phyloP scores from a whole-genome alignment of 2,888 invertebrate species.

The Tipula unca region DNA sequence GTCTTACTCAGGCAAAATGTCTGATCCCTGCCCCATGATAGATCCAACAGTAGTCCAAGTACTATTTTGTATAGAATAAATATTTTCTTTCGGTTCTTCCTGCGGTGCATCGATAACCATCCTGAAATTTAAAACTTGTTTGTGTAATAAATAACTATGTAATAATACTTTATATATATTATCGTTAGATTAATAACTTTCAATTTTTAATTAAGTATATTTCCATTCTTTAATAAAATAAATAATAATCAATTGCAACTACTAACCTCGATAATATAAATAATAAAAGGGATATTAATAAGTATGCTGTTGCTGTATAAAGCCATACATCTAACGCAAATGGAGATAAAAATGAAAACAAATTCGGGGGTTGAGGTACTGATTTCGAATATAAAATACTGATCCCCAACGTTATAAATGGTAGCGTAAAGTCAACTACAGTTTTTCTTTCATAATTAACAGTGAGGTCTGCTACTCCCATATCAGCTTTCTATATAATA shows the following conservation, averaged over 20 bases:
- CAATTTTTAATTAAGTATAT: too few relatives aligned
- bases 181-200: too few relatives aligned
- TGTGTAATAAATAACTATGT: neutral
- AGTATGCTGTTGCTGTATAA: slow-evolving; percentile 78
- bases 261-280: slow-evolving; percentile 69
- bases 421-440: slow-evolving; percentile 89
- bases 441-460: slow-evolving; percentile 85
- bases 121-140: neutral
- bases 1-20: slow-evolving; percentile 76
- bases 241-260: too few relatives aligned
- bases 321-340: slow-evolving; percentile 83
- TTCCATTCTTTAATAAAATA: neutral
- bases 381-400: slow-evolving; percentile 81
- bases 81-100: slow-evolving; percentile 76
- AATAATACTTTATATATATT: too few relatives aligned
- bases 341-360: slow-evolving; percentile 85
- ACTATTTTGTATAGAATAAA: slow-evolving; percentile 77
- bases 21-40: slow-evolving; percentile 88
- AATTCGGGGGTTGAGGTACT: slow-evolving; percentile 63
- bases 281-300: slow-evolving; percentile 72
- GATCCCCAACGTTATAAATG: slow-evolving; percentile 94
- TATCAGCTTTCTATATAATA: slow-evolving; percentile 83
- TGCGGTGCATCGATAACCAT: slow-evolving; percentile 31
- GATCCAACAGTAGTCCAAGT: slow-evolving; percentile 90
- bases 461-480: slow-evolving; percentile 92